Evolutionary conservation across 2,797 vertebrate species (phyloP), one percentile per base, ranked within the genome.

Genomic region (Xiphophorus birchmanni): DNA sequence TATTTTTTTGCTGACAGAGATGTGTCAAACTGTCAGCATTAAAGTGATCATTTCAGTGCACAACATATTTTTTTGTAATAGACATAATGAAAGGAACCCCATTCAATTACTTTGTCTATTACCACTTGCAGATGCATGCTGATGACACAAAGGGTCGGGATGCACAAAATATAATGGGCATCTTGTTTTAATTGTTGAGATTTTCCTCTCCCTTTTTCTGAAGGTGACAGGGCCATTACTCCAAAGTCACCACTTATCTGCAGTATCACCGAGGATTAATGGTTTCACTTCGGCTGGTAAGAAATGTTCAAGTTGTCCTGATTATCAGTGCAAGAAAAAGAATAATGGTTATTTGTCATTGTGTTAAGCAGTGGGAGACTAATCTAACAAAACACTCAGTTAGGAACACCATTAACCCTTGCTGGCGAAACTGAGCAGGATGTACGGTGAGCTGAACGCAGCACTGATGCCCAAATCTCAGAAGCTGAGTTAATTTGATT

Each of bases 321-420:
- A 98, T 99, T 99, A 99, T 99, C 98, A 98, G 97, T 95, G 95
- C 96, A 93, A 96, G 97, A 96, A 97, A 97, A 99, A 98, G 97
- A 99, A 99, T 97, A 98, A 98, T 97, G 97, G 97, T 98, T 99
- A 98, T 99, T 99, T 99, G 97, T 99, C 98, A 99, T 96, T 96
- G 96, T 95, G 96, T 97, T 97, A 96, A 96, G 96, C 96, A 90
- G 90, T 89, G 88, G 96, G 96, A 96, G 97, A 97, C 97, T 98
- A 97, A 97, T 97, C 96, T 96, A 95, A 96, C 93, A 93, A 92
- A 94, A 92, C 93, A 87, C 86, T 80, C 85, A 93, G 95, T 96
- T 95, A 96, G 95, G 93, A 93, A 95, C 84, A 92, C 94, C 92
- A 94, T 99, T 99, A 99, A 98, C 97, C 96, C 96, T 96, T 97